These are phyloP conservation scores for human (Homo sapiens) DNA, from an alignment of 2,113 vertebrate genomes.

Conservation along the genomic window GRCh38 chr11:45503001-45503500, in stretches of 20 bases:
- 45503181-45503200: fast-evolving
- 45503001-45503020: neutral
- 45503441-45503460: neutral
- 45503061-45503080: neutral
- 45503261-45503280: neutral
- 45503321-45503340: neutral
- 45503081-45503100: neutral
- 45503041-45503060: neutral
- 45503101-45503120: neutral
- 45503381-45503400: neutral
- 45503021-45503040: no score
- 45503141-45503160: neutral
- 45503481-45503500: neutral
- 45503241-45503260: neutral
- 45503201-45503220: neutral
- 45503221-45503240: neutral
- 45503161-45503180: neutral
- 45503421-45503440: neutral
- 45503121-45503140: neutral
- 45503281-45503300: neutral
- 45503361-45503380: neutral
- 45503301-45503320: neutral
- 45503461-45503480: neutral
- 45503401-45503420: neutral
- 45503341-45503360: neutral